Base-by-base conservation (phyloP, 2,888 invertebrate genomes). In the Agonopterix heracliana region DNA sequence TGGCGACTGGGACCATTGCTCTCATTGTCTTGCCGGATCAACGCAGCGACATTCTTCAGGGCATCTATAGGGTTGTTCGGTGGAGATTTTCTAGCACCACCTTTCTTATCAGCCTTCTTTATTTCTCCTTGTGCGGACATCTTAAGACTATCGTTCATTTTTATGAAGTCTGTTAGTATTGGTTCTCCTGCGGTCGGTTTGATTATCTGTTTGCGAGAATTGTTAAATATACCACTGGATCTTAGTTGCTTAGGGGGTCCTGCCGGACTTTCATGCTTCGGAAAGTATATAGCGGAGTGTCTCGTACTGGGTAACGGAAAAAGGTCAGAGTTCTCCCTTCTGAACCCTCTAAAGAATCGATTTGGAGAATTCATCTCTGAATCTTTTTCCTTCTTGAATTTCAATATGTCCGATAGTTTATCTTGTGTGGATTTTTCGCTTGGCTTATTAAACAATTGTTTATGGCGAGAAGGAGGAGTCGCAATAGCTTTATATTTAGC, bases 281-380 rank as follows among this genome's bases (percentile, higher is more conserved):
- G 90, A 59, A 91, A 83, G 67, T 90, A 91, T 60, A 89, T 89
- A 12, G 95, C 95, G 43, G 95, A 95, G 77, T 95, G 95, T 45
- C 95, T 89, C 11, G 90, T 89, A 58, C 93, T 92, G 14, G 93
- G 91, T 48, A 94, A 82, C 9, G 95, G 94, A 71, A 95, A 94
- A 66, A 96, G 92, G 75, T 96, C 95, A 0, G 95, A 95, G 76
- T 95, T 95, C 76, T 96, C 95, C 57, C 96, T 90, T 53, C 95
- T 90, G 77, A 96, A 95, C 36, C 93, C 94, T 60, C 94, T 90
- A 57, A 93, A 92, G 79, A 95, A 94, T 54, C 93, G 90, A 64
- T 91, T 92, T 45, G 92, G 90, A 61, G 94, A 84, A 74, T 92
- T 93, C 10, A 91, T 90, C 68, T 94, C 95, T 53, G 93, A 90